Conservation (phyloP, 2,113 vertebrate genomes). For the Rhea pennata region DNA sequence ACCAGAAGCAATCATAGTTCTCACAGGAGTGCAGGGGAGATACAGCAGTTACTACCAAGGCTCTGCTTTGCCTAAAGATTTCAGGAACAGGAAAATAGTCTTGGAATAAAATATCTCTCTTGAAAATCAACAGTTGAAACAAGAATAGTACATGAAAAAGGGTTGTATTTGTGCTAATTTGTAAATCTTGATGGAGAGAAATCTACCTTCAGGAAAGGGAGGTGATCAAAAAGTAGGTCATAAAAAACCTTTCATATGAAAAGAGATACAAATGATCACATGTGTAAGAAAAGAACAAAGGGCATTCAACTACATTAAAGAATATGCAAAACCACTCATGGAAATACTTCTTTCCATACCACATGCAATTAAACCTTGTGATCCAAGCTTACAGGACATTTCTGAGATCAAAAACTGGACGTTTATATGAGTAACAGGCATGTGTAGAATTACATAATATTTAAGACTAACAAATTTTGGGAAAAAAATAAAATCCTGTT, state of each 20-base stretch:
- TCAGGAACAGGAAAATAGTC: background rate
- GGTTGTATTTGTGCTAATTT: constrained; percentile 14
- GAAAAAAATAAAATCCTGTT: background rate
- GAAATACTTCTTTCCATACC: background rate
- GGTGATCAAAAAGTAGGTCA: background rate
- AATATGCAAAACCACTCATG: constrained; percentile 4
- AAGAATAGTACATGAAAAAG: background rate
- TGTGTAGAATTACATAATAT: background rate
- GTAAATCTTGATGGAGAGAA: background rate
- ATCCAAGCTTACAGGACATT: background rate
- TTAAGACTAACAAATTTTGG: background rate
- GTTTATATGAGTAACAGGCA: background rate
- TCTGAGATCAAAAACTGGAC: background rate
- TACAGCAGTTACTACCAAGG: background rate
- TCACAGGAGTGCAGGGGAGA: background rate
- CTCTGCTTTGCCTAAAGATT: background rate
- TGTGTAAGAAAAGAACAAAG: constrained; percentile 49
- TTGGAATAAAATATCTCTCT: background rate
- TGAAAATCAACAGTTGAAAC: constrained; percentile 16
- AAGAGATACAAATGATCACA: constrained; percentile 19
- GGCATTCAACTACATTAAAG: constrained; percentile 37
- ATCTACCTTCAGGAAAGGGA: constrained; percentile 23
- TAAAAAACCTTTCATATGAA: constrained; percentile 37
- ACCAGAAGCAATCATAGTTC: background rate
- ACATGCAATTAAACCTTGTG: background rate